These are phyloP conservation scores for Spongilla lacustris DNA, from an alignment of 37 sponge, comb jelly and placozoan species.

Conservation along the genomic window DNA sequence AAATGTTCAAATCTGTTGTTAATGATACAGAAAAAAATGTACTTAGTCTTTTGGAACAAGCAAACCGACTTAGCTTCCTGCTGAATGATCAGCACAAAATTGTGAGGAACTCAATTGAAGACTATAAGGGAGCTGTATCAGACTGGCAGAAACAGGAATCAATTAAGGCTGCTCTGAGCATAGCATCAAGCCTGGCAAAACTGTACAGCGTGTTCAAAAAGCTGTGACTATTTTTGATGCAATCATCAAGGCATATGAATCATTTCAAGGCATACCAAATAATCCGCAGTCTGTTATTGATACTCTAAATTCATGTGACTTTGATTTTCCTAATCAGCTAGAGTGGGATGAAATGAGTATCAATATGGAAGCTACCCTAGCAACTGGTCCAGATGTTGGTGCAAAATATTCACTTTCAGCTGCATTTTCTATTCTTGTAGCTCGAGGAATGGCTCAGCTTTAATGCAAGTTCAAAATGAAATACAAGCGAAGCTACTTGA, in stretches of 20 bases:
- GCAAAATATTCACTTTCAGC: conserved; percentile 13
- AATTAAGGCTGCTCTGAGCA: not conserved
- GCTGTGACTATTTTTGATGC: conserved; percentile 11
- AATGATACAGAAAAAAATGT: not conserved
- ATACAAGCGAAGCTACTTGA: conserved; percentile 10
- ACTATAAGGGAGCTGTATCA: not conserved
- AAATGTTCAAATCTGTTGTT: not conserved
- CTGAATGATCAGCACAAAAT: not conserved
- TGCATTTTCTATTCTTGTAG: conserved; percentile 17
- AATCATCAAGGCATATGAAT: not conserved
- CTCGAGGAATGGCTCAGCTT: conserved; percentile 9
- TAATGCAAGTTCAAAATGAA: conserved; percentile 8
- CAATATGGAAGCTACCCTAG: conserved; percentile 14
- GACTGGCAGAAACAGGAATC: conserved; percentile 11
- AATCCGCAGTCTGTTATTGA: conserved; percentile 10
- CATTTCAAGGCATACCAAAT: not conserved
- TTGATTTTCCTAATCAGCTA: not conserved
- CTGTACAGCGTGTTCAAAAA: conserved; percentile 4
- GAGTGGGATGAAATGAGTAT: conserved; percentile 15
- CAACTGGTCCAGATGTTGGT: not conserved
- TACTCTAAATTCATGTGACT: not conserved
- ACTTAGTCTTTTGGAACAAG: not conserved
- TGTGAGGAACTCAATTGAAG: not conserved
- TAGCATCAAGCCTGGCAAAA: conserved; percentile 11
- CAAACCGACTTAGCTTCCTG: not conserved